These are phyloP conservation scores for Apodemia mormo DNA, from an alignment of 2,888 invertebrate genomes.

Conservation along the genomic window DNA sequence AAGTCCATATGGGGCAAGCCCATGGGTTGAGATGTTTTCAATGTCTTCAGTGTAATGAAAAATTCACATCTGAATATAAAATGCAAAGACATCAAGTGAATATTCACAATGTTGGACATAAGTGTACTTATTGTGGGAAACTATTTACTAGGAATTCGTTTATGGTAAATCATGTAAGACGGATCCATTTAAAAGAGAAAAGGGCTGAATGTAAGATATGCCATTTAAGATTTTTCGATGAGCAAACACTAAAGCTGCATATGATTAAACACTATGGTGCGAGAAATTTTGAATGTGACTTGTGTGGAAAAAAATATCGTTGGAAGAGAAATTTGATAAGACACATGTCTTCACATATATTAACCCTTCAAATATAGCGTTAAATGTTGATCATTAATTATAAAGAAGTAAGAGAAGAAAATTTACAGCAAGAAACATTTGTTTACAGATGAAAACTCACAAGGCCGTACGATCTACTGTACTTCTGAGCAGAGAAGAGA, in stretches of 20 bases:
- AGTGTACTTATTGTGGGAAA: slow-evolving; percentile 57
- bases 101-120: slow-evolving; percentile 55
- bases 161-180: slow-evolving; percentile 58
- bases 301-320: slow-evolving; percentile 80
- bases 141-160: slow-evolving; percentile 59
- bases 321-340: slow-evolving; percentile 81
- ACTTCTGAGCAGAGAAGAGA: slow-evolving; percentile 60
- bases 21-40: slow-evolving; percentile 54
- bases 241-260: slow-evolving; percentile 60
- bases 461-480: slow-evolving; percentile 53
- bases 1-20: slow-evolving; percentile 52
- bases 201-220: slow-evolving; percentile 61
- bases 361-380: slow-evolving; percentile 34
- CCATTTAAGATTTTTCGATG: slow-evolving; percentile 58
- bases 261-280: slow-evolving; percentile 75
- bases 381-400: no score
- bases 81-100: slow-evolving; percentile 57
- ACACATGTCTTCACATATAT: slow-evolving; percentile 68
- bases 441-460: slow-evolving; percentile 63
- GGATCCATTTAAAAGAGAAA: slow-evolving; percentile 63
- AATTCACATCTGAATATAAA: slow-evolving; percentile 55
- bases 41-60: slow-evolving; percentile 57
- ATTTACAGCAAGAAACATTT: slow-evolving; percentile 57
- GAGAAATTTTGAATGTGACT: slow-evolving; percentile 77
- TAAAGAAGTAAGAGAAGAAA: no score